phyloP scores from a whole-genome alignment of 1,140 invertebrate genomes.

The Trichomalopsis sarcophagae region DNA sequence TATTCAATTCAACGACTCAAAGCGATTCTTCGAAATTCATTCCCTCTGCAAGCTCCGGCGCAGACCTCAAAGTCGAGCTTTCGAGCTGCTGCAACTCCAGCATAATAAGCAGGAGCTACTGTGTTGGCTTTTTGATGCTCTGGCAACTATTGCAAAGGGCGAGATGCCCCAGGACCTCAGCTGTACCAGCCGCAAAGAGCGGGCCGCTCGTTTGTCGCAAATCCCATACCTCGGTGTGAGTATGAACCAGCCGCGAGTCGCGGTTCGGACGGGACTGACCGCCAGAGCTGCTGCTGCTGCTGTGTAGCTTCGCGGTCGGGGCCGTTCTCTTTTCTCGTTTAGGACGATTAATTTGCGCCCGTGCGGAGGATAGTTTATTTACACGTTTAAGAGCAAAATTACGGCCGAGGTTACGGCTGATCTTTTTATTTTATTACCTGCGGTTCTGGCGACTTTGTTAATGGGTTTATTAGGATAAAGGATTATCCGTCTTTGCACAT shows the following conservation, averaged over 20 bases:
- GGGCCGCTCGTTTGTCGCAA: neutral
- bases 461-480: neutral
- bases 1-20: too few species aligned
- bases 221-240: too few species aligned
- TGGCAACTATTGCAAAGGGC: neutral
- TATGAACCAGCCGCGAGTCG: neutral
- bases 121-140: neutral
- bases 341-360: neutral
- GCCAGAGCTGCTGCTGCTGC: neutral
- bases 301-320: neutral
- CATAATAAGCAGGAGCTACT: neutral
- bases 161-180: neutral
- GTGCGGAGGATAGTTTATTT: neutral
- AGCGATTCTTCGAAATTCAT: neutral
- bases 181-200: neutral
- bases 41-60: neutral
- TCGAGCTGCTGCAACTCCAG: neutral
- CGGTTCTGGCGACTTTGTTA: neutral
- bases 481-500: neutral
- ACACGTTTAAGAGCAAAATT: neutral
- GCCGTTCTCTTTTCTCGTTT: slow-evolving; percentile 12
- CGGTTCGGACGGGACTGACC: neutral
- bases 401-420: neutral
- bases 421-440: neutral
- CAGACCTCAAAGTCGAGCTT: neutral